phyloP scores from a whole-genome alignment of 2,888 invertebrate genomes.

The Arrhopalites spinosus region DNA sequence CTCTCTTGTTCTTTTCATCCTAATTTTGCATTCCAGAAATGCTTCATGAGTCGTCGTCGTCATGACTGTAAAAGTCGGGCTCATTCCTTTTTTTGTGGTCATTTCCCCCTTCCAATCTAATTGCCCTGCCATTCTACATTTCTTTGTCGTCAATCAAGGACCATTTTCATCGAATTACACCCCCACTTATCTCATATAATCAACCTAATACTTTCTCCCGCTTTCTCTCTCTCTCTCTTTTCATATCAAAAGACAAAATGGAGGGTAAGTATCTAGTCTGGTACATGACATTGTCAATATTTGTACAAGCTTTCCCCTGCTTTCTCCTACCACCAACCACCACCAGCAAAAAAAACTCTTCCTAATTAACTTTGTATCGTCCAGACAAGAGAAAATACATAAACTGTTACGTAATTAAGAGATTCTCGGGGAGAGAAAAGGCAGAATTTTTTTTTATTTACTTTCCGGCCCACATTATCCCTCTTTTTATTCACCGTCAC shows the following conservation, averaged over 20 bases:
- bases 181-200: not conserved
- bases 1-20: conserved; percentile 8
- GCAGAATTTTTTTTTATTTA: conserved; percentile 4
- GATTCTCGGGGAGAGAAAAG: conserved; percentile 1
- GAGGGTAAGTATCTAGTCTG: too few species aligned
- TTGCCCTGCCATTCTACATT: conserved; percentile 22
- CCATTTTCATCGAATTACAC: conserved; percentile 30
- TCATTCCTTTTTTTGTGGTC: conserved; percentile 20
- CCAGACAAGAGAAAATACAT: not conserved
- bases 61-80: not conserved
- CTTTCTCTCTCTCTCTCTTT: too few species aligned
- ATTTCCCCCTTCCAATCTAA: conserved; percentile 33
- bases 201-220: too few species aligned
- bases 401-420: conserved; percentile 30
- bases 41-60: conserved; percentile 24
- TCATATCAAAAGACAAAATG: too few species aligned
- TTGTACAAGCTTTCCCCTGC: conserved; percentile 11
- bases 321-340: too few species aligned
- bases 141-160: conserved; percentile 27
- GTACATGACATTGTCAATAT: conserved; percentile 31
- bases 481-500: too few species aligned
- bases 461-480: not conserved
- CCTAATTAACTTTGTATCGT: conserved; percentile 23
- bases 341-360: not conserved
- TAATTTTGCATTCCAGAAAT: conserved; percentile 34